phyloP scores from a whole-genome alignment of 2,113 vertebrate genomes.

The Callorhinus ursinus region DNA sequence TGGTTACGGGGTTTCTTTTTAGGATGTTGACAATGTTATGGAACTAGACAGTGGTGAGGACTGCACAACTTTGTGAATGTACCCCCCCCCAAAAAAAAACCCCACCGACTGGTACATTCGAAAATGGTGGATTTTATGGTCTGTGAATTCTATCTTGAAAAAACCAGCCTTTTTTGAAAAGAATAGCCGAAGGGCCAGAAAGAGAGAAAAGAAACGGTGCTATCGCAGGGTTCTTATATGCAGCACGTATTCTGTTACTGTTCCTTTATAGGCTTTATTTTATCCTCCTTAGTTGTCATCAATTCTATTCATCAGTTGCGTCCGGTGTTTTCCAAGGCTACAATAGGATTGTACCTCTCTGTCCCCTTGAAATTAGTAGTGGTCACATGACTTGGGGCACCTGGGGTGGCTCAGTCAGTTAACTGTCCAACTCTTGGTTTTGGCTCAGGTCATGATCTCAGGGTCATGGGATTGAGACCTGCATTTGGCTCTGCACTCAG shows the following conservation, averaged over 20 bases:
- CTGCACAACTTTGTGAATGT: background rate
- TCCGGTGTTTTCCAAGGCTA: background rate
- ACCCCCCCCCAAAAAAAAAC: background rate
- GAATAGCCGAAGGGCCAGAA: background rate
- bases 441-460: too few relatives aligned
- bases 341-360: background rate
- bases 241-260: background rate
- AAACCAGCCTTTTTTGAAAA: background rate
- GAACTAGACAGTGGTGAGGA: background rate
- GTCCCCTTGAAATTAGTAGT: background rate
- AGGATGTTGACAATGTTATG: background rate
- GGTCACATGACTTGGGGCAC: background rate
- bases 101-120: background rate
- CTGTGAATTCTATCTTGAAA: background rate
- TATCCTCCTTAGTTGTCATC: background rate
- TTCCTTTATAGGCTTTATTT: background rate
- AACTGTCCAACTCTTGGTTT: too few relatives aligned
- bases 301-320: background rate
- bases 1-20: background rate
- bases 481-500: too few relatives aligned
- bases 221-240: too few relatives aligned
- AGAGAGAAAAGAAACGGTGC: background rate
- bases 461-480: too few relatives aligned
- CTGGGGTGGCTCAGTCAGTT: too few relatives aligned
- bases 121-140: background rate